A percentile compares a stretch with the other conserved stretches of the same genome.
Conservation (phyloP, 2,888 invertebrate species). For the Petrolisthes cinctipes region DNA sequence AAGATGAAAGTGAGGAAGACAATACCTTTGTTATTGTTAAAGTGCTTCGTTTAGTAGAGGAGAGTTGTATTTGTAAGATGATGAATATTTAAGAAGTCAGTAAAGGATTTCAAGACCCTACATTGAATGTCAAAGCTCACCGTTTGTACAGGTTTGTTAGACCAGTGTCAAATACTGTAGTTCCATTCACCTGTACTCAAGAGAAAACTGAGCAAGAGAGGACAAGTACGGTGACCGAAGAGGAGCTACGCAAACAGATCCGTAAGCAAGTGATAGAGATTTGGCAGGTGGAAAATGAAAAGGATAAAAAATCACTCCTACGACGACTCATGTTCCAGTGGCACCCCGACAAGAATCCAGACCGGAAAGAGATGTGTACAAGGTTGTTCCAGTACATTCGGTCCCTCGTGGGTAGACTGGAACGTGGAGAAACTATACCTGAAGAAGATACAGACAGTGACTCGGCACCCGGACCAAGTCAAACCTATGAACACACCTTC, state of each 20-base stretch:
- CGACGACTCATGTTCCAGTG: constrained; percentile 39
- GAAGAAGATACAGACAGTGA: constrained; percentile 11
- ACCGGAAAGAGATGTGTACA: constrained; percentile 22
- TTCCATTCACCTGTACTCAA: background rate
- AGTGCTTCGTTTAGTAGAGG: constrained; percentile 13
- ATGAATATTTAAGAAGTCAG: constrained; percentile 35
- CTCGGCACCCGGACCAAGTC: background rate
- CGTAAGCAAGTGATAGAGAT: constrained; percentile 29
- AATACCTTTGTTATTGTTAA: constrained; percentile 38
- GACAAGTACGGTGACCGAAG: background rate
- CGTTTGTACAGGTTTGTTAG: constrained; percentile 41
- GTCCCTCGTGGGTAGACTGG: constrained; percentile 32
- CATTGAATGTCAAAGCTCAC: constrained; percentile 16
- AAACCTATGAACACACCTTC: background rate
- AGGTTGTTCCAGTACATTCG: constrained; percentile 38
- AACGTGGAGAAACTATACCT: constrained; percentile 30
- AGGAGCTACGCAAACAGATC: background rate
- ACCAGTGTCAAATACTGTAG: background rate
- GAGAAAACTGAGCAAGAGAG: background rate
- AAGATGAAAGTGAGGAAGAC: constrained; percentile 20
- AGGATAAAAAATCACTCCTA: constrained; percentile 13
- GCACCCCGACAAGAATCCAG: constrained; percentile 48
- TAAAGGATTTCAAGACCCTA: background rate
- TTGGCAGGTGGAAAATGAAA: constrained; percentile 35
- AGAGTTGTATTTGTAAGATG: constrained; percentile 1